phyloP scores from a whole-genome alignment of 1,140 invertebrate species.

The Papilio xuthus region DNA sequence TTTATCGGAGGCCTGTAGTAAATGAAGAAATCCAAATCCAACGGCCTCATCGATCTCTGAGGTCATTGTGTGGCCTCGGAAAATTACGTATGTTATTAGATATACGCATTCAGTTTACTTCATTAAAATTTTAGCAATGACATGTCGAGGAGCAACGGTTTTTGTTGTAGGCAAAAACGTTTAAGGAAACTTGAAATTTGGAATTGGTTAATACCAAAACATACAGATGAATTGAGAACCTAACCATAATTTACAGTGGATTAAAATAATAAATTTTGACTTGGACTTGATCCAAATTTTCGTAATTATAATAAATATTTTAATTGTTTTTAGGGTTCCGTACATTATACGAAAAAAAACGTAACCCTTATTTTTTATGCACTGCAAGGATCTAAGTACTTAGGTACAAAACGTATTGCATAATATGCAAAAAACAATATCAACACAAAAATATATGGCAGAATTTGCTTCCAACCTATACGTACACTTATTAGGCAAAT shows the following conservation, averaged over 20 bases:
- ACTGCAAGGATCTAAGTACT: background rate
- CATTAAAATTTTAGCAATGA: constrained; percentile 18
- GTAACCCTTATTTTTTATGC: background rate
- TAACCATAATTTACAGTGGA: background rate
- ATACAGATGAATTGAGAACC: background rate
- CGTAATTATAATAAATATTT: background rate
- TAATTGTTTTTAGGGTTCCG: background rate
- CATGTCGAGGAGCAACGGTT: constrained; percentile 9
- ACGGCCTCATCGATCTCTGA: constrained; percentile 10
- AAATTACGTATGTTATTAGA: constrained; percentile 8
- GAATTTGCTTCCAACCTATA: background rate
- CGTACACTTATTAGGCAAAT: background rate
- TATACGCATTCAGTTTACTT: constrained; percentile 13
- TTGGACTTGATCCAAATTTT: background rate
- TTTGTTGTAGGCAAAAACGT: constrained; percentile 3
- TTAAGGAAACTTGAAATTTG: constrained; percentile 30
- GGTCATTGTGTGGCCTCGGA: constrained; percentile 22
- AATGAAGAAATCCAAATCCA: constrained; percentile 14
- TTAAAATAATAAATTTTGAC: too few relatives aligned
- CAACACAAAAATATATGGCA: background rate
- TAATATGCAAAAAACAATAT: background rate
- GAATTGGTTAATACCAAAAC: background rate
- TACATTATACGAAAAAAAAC: too few relatives aligned
- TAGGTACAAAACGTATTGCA: background rate
- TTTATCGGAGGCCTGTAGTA: background rate